Percentiles rank a stretch among this genome's conserved stretches.
Conservation (phyloP, 2,113 vertebrate species). For the Marcusenius ussheri region DNA sequence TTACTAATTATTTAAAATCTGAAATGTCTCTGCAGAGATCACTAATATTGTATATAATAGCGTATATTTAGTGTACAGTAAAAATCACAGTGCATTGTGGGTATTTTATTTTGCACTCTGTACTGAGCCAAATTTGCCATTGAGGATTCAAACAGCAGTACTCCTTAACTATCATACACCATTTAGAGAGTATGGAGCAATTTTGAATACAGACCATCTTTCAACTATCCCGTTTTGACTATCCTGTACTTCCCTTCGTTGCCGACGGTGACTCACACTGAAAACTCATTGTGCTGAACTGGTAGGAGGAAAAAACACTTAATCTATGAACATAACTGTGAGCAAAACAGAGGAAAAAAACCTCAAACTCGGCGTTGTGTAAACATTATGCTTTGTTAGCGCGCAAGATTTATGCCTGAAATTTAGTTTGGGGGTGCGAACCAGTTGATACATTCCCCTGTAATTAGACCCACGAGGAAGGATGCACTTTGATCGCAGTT, state of each 20-base stretch:
- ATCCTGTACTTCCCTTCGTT: background rate
- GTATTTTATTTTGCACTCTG: background rate
- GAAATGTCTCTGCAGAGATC: background rate
- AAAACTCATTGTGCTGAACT: background rate
- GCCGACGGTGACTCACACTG: background rate
- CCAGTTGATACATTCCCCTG: constrained; percentile 3
- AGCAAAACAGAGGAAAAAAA: background rate
- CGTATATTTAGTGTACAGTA: background rate
- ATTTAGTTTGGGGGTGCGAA: constrained; percentile 11
- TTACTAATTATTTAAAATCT: background rate
- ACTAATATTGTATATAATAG: background rate
- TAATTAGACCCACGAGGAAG: background rate
- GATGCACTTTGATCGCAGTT: background rate
- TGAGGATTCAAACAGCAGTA: background rate
- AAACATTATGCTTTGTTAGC: constrained; percentile 3
- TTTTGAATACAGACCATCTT: background rate
- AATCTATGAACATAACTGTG: background rate
- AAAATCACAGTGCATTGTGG: background rate
- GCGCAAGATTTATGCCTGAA: background rate
- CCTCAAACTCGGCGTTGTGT: background rate
- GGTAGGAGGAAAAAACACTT: background rate
- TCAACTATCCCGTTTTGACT: background rate
- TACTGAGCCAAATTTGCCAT: background rate
- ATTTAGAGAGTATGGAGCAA: background rate
- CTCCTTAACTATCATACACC: background rate